Evolutionary conservation across 2,888 invertebrate species (phyloP), one percentile per base, ranked within the genome.

Genomic region (Steromphala cineraria): DNA sequence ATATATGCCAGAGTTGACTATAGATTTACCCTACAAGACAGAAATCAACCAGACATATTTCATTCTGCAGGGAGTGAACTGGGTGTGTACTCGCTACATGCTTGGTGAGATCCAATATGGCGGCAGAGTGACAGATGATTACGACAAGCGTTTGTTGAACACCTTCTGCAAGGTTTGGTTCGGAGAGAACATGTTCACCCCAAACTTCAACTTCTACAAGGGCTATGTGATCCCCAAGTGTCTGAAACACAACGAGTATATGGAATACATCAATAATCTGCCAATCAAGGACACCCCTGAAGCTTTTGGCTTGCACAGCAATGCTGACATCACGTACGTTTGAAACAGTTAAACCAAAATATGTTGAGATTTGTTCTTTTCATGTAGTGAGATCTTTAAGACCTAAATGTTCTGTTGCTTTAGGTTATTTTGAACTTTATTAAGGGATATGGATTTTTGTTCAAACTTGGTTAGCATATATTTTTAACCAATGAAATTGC

Each of bases 51-150:
- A 28, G 55, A 5, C 10, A 4, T 7, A 2, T 56, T 56, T 28
- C 56, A n/a, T 31, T 13, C 5, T 81, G 13, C 82, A 93, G 93
- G 93, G 93, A 40, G 93, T 94, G 17, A 91, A 87, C 79, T 94
- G 94, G 94, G 91, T 89, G 2, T 90, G 90, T 80, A 92, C 93
- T 4, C 89, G 93, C n/a, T 94, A 94, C 89, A 94, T 94, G 94
- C 90, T 94, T 79, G 93, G 93, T n/a, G 94, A 94, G 84, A 93
- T 94, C 84, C 94, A 94, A 83, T 94, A 94, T 87, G 94, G 94
- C 24, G 94, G 94, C 56, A 91, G 93, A 80, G 93, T 94, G 24
- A 94, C 94, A 3, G 94, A 94, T 75, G 94, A 94, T 87, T 93
- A 89, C 82, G 94, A 94, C 90, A 93, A 93, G 82, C 89, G 93